Conservation (phyloP, 2,113 vertebrate species). For the Ranitomeya variabilis region DNA sequence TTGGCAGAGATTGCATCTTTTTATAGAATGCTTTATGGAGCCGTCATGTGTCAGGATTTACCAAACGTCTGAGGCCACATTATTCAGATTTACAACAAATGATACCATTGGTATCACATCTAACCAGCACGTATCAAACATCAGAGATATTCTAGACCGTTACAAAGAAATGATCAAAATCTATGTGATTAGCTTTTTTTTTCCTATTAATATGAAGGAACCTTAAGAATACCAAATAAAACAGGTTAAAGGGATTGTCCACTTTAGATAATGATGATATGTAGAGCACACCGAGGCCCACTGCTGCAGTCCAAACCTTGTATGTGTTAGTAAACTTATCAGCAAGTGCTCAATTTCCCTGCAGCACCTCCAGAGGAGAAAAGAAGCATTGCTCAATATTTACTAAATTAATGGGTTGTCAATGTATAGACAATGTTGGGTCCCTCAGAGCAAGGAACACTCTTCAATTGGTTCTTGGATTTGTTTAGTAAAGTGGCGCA, state of each 20-base stretch:
- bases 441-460: neutral
- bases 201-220: neutral
- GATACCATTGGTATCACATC: neutral
- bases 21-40: slow-evolving; percentile 9
- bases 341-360: neutral
- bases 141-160: neutral
- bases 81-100: slow-evolving; percentile 16
- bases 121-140: neutral
- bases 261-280: neutral
- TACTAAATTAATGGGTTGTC: neutral
- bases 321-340: no score
- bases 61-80: neutral
- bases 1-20: slow-evolving; percentile 36
- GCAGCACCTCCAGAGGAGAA: neutral
- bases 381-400: neutral
- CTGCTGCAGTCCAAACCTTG: neutral
- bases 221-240: neutral
- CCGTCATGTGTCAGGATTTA: slow-evolving; percentile 33
- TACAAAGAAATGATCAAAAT: neutral
- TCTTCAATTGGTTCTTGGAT: neutral
- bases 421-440: neutral
- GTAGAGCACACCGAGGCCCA: neutral
- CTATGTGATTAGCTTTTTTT: neutral
- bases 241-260: neutral
- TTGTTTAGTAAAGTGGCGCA: no score